phyloP scores from a whole-genome alignment of 2,888 invertebrate species.

The Argyra leucocephala region DNA sequence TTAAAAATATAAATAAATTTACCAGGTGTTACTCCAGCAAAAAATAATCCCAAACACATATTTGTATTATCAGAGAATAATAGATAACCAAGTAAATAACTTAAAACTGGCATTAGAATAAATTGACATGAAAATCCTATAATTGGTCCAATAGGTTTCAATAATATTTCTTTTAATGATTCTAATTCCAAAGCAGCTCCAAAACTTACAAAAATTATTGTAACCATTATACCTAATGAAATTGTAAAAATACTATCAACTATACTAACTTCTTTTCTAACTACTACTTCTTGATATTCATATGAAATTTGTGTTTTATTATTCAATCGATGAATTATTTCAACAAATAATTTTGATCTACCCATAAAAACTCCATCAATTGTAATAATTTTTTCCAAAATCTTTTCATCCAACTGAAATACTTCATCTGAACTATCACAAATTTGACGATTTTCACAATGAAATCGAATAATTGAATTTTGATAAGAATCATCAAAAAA shows the following conservation, averaged over 20 bases:
- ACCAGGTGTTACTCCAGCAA: slow-evolving; percentile 70
- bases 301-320: slow-evolving; percentile 28
- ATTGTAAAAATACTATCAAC: slow-evolving; percentile 56
- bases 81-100: slow-evolving; percentile 24
- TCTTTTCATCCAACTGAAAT: background rate
- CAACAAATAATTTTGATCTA: slow-evolving; percentile 32
- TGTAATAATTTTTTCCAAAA: slow-evolving; percentile 32
- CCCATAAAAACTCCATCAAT: slow-evolving; percentile 36
- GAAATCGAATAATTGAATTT: background rate
- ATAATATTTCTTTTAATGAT: slow-evolving; percentile 55
- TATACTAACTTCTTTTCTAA: background rate
- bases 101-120: slow-evolving; percentile 67
- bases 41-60: slow-evolving; percentile 72
- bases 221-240: slow-evolving; percentile 61
- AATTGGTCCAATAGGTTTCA: slow-evolving; percentile 61
- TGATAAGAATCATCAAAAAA: slow-evolving; percentile 17
- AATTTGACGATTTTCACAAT: background rate
- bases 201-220: slow-evolving; percentile 75
- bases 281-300: slow-evolving; percentile 33
- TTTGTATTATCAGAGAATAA: slow-evolving; percentile 55
- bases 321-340: slow-evolving; percentile 26
- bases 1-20: background rate
- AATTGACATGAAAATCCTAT: slow-evolving; percentile 70
- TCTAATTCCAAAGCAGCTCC: slow-evolving; percentile 73
- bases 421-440: background rate